A percentile compares a stretch with the other conserved stretches of the same genome.
Conservation (phyloP, 2,888 invertebrate species). For the Seira ritae region DNA sequence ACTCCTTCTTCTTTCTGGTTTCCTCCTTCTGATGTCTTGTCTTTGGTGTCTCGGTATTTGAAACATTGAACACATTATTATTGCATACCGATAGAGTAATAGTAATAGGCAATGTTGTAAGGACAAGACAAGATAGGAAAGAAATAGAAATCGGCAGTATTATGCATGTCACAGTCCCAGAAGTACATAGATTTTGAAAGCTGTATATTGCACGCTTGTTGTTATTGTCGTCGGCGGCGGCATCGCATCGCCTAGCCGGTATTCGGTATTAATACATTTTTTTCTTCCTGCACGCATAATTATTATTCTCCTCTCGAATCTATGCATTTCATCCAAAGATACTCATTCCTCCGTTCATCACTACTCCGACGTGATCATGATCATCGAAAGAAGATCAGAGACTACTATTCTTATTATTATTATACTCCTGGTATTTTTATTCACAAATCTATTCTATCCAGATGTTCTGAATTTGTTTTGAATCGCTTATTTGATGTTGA, state of each 20-base stretch:
- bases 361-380: no score
- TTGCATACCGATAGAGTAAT: neutral
- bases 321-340: slow-evolving; percentile 1
- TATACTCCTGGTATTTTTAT: slow-evolving; percentile 47
- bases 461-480: slow-evolving; percentile 72
- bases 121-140: neutral
- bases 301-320: slow-evolving; percentile 52
- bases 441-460: slow-evolving; percentile 72
- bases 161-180: neutral
- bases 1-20: neutral
- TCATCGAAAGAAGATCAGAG: no score
- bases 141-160: neutral
- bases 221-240: slow-evolving; percentile 31
- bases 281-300: slow-evolving; percentile 54
- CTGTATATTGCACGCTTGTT: slow-evolving; percentile 43
- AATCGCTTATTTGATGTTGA: slow-evolving; percentile 72
- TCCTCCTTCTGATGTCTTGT: neutral
- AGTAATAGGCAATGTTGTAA: no score
- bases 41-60: neutral
- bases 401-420: neutral
- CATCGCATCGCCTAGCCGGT: no score
- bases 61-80: slow-evolving; percentile 7
- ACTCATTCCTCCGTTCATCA: neutral
- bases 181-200: slow-evolving; percentile 38
- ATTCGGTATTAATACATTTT: slow-evolving; percentile 22